phyloP scores from a whole-genome alignment of 2,113 vertebrate genomes.

The Martes martes region DNA sequence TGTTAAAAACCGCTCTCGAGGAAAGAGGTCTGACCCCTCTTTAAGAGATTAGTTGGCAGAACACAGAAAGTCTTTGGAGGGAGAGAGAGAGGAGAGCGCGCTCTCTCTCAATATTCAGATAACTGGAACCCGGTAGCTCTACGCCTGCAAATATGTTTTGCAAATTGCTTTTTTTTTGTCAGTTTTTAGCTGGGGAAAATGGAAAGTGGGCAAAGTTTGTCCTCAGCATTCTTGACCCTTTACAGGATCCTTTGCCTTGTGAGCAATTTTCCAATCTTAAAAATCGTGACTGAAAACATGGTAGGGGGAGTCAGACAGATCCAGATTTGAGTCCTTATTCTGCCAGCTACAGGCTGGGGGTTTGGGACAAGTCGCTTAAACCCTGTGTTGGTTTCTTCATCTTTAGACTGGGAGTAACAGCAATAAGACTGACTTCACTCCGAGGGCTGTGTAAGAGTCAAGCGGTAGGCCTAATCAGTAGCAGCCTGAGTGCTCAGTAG shows the following conservation, averaged over 20 bases:
- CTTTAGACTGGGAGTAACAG: background rate
- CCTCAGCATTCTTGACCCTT: background rate
- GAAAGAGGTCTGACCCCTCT: background rate
- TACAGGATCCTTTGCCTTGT: background rate
- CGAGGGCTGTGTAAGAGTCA: background rate
- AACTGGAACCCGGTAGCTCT: background rate
- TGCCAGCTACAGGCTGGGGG: background rate
- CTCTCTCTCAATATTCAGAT: background rate
- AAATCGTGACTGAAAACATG: background rate
- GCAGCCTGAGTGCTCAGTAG: background rate
- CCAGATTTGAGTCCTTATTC: background rate
- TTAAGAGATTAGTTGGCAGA: conserved; percentile 13
- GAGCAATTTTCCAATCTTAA: background rate
- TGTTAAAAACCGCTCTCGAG: background rate
- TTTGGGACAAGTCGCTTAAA: background rate
- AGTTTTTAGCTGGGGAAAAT: background rate
- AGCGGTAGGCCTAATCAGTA: background rate
- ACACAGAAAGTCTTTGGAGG: background rate
- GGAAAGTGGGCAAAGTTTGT: background rate
- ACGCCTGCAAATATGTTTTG: background rate
- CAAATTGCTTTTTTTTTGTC: background rate
- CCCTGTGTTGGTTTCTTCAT: background rate
- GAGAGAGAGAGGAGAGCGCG: background rate
- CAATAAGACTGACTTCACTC: background rate
- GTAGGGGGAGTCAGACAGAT: background rate